These are phyloP conservation scores for Colossoma macropomum DNA, from an alignment of 2,113 vertebrate species.

Conservation along the genomic window DNA sequence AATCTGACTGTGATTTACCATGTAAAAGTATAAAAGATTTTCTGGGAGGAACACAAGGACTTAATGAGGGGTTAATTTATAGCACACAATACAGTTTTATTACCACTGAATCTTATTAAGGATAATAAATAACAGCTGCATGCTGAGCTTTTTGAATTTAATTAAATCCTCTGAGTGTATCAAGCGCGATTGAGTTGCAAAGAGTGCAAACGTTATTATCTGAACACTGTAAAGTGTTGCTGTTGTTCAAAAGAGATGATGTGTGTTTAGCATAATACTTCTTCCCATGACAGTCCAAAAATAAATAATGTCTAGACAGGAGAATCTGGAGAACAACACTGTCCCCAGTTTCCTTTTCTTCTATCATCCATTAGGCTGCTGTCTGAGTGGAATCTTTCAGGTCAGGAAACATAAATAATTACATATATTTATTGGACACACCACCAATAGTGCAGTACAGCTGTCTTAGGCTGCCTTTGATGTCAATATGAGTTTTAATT, in stretches of 20 bases:
- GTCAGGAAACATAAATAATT: neutral
- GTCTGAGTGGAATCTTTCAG: neutral
- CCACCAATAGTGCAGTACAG: neutral
- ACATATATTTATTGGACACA: neutral
- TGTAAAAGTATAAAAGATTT: neutral
- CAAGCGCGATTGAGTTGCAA: neutral
- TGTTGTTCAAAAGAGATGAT: neutral
- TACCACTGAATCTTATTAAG: neutral
- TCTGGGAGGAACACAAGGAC: neutral
- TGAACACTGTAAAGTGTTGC: neutral
- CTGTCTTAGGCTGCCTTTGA: neutral
- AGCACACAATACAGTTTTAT: slow-evolving; percentile 13
- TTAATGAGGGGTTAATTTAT: neutral
- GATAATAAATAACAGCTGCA: neutral
- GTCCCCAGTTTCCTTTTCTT: neutral
- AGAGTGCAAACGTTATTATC: neutral
- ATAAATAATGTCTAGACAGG: neutral
- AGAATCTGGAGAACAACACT: neutral
- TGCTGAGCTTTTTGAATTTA: neutral
- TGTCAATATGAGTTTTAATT: neutral
- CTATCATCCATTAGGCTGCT: neutral
- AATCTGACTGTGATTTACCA: neutral
- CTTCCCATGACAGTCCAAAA: neutral
- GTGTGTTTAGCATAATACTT: neutral
- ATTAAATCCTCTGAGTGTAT: neutral